Conservation (phyloP, 2,113 vertebrate species). For the Scortum barcoo region DNA sequence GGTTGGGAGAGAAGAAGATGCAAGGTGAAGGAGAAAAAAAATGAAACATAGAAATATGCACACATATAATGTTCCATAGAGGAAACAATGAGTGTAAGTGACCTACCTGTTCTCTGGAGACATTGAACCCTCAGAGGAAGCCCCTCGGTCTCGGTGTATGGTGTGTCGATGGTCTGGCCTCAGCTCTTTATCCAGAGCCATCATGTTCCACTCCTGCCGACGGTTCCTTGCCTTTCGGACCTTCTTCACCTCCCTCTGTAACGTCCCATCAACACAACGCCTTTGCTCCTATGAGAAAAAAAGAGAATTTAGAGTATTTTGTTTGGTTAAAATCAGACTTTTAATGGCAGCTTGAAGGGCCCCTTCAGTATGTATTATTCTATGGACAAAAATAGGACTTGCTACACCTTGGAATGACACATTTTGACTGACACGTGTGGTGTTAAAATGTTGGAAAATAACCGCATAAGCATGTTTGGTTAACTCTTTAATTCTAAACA, state of each 20-base stretch:
- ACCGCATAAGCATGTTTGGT: not conserved
- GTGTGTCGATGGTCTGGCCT: constrained; percentile 96
- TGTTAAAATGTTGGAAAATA: not conserved
- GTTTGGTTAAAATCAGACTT: not conserved
- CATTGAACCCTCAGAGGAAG: constrained; percentile 95
- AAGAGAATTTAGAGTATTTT: not conserved
- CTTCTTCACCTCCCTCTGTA: constrained; percentile 99
- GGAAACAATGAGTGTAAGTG: not conserved
- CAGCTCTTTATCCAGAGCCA: constrained; percentile 99
- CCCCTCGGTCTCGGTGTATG: constrained; percentile 92
- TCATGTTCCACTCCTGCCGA: constrained; percentile 99
- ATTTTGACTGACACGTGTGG: not conserved
- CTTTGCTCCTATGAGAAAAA: constrained; percentile 90
- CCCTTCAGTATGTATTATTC: not conserved
- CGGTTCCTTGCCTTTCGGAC: constrained; percentile 99
- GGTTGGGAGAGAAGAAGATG: not conserved
- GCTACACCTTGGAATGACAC: not conserved
- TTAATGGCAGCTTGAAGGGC: not conserved
- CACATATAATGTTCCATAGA: not conserved
- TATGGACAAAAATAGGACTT: not conserved
- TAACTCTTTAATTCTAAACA: not conserved
- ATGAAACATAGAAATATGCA: not conserved
- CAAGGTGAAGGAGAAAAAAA: not conserved
- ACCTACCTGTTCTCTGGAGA: constrained; percentile 96
- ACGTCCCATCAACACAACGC: constrained; percentile 93